These are phyloP conservation scores for Schizothorax lantsangensis DNA, from an alignment of 2,797 vertebrate genomes.

Conservation along the genomic window DNA sequence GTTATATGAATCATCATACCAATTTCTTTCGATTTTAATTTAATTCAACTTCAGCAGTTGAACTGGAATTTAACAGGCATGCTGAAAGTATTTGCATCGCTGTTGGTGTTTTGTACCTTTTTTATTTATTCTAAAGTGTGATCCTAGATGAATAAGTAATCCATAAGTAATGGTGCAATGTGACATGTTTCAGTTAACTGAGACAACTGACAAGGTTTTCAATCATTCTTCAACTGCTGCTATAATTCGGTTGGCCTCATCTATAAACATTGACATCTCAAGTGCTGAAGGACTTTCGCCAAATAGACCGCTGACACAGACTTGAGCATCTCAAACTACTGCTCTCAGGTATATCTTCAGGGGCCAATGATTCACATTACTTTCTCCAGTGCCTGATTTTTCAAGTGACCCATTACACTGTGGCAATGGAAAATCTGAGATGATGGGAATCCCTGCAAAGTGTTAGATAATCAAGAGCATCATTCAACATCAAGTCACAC, in stretches of 20 bases:
- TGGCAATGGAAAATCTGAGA: neutral
- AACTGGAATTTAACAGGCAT: neutral
- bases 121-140: neutral
- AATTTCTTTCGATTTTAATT: neutral
- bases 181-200: neutral
- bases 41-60: neutral
- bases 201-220: slow-evolving; percentile 32
- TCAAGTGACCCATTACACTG: slow-evolving; percentile 3
- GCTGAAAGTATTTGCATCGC: neutral
- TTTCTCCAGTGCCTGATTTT: slow-evolving; percentile 4
- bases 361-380: slow-evolving; percentile 4
- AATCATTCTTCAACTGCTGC: slow-evolving; percentile 34
- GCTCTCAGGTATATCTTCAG: neutral
- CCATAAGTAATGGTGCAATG: neutral
- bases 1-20: neutral
- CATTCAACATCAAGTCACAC: neutral
- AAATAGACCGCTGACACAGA: slow-evolving; percentile 26
- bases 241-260: slow-evolving; percentile 44
- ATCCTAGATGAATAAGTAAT: neutral
- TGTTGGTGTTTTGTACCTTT: neutral
- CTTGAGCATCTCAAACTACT: neutral
- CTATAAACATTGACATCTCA: slow-evolving; percentile 55
- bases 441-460: neutral
- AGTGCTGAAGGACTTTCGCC: slow-evolving; percentile 37
- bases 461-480: slow-evolving; percentile 12